Base-by-base conservation (phyloP, 2,888 invertebrate species). In the Dynastes grantii region DNA sequence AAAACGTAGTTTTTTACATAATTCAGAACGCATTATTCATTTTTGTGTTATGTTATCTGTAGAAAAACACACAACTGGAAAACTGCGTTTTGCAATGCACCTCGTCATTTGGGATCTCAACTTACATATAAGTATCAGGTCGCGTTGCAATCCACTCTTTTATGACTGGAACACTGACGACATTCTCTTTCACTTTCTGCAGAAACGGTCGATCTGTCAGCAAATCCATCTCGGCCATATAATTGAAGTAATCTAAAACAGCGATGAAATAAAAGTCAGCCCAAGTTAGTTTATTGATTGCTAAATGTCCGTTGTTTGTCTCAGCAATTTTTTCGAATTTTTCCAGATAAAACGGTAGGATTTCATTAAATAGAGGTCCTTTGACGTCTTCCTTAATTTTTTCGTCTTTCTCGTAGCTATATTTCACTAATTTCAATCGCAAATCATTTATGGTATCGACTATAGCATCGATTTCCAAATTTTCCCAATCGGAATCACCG, bases 101-200 rank as follows among this genome's bases (percentile, higher is more conserved):
- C 32, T 32, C 32, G 0, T 32, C 32, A 4, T 32, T 32, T 32
- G 32, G 5, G 32, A 32, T 32, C 32, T 32, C 1, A 37, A 37
- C 45, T 58, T 76, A 76, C 76, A 76, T 76, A 45, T 80, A 76
- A 1, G 77, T 77, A 40, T 76, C 53, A 16, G 94, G 94, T 80
- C 94, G 90, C 81, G 91, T 92, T 76, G 90, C 92, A 65, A 94
- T 88, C 93, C 93, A 94, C 29, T 89, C 90, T 85, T 93, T 93
- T 83, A 94, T 92, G 27, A 89, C 87, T 2, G 93, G 92, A 73
- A 92, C 81, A 4, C 87, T 88, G 8, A 90, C 86, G n/a, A 94
- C 91, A 80, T 91, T 90, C 1, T 91, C 90, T 29, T 90, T 90
- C 45, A 93, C 89, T 58, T 89, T 89, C 83, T 91, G 90, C 73